A percentile compares a stretch with the other conserved stretches of the same genome.
phyloP scores from a whole-genome alignment of 1,140 invertebrate species.

The Pogonomyrmex barbatus region DNA sequence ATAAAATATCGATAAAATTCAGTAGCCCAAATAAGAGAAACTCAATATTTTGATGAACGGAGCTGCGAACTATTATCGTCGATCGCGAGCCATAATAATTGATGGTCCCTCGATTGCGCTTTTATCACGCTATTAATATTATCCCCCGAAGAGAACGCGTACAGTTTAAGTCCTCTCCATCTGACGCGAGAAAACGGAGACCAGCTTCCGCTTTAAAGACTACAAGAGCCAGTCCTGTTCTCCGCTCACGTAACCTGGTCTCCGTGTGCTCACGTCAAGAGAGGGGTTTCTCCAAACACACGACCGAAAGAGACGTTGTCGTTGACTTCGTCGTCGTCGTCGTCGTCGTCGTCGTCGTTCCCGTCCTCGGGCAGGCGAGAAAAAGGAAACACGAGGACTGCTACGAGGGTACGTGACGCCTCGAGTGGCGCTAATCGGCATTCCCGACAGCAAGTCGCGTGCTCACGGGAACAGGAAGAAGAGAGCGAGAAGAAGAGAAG shows the following conservation, averaged over 20 bases:
- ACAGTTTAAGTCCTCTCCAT: conserved; percentile 5
- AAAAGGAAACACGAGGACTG: conserved; percentile 58
- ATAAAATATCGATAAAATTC: neutral
- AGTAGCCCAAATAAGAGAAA: neutral
- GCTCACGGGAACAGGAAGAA: conserved; percentile 28
- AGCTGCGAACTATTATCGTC: neutral
- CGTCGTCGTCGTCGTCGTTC: conserved; percentile 16
- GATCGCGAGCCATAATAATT: neutral
- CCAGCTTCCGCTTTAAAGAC: conserved; percentile 48
- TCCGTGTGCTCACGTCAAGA: conserved; percentile 34
- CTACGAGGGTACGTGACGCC: conserved; percentile 58
- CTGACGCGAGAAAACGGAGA: neutral
- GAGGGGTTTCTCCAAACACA: conserved; percentile 53
- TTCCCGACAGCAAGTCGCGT: conserved; percentile 51
- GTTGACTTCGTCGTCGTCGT: neutral
- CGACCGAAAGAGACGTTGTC: conserved; percentile 59
- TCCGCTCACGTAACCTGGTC: conserved; percentile 54
- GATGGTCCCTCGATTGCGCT: neutral
- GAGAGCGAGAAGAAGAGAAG: neutral
- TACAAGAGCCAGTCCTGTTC: conserved; percentile 20
- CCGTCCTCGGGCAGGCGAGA: conserved; percentile 10
- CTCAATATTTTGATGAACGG: neutral
- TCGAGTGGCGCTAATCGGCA: conserved; percentile 66
- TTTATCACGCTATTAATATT: neutral
- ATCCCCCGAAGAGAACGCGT: neutral